phyloP scores from a whole-genome alignment of 2,888 invertebrate species.

The Amblyjoppa proteus region DNA sequence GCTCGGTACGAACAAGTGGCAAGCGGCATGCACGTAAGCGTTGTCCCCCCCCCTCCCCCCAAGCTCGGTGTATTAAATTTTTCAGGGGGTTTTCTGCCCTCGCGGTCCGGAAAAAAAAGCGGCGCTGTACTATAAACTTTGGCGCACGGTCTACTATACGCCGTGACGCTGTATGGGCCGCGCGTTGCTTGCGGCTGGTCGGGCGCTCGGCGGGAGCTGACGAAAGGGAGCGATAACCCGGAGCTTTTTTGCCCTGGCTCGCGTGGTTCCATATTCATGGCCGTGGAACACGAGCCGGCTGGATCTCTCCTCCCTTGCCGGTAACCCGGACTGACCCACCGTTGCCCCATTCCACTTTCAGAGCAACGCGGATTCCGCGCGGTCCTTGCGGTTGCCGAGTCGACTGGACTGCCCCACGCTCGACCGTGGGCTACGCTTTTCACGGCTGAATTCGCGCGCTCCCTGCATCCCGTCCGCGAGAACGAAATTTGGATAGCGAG shows the following conservation, averaged over 20 bases:
- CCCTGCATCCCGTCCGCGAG: not conserved
- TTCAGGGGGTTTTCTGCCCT: constrained; percentile 34
- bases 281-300: constrained; percentile 57
- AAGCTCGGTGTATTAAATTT: constrained; percentile 55
- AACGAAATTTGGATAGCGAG: not conserved
- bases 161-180: not conserved
- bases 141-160: constrained; percentile 8
- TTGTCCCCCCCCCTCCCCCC: constrained; percentile 29
- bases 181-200: constrained; percentile 12
- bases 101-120: constrained; percentile 34
- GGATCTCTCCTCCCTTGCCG: constrained; percentile 22
- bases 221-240: constrained; percentile 63
- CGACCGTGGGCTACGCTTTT: constrained; percentile 53
- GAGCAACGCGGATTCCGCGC: constrained; percentile 54
- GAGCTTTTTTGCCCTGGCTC: constrained; percentile 38
- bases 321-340: constrained; percentile 35
- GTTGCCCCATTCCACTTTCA: constrained; percentile 15
- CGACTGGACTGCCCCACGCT: constrained; percentile 49
- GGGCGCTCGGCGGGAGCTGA: constrained; percentile 19
- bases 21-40: constrained; percentile 46
- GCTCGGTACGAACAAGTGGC: constrained; percentile 44
- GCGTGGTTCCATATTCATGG: constrained; percentile 64
- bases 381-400: constrained; percentile 53
- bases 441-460: constrained; percentile 18
- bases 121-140: constrained; percentile 36